Evolutionary conservation across 2,888 invertebrate species (phyloP).

Genomic region (Melipona beecheii): DNA sequence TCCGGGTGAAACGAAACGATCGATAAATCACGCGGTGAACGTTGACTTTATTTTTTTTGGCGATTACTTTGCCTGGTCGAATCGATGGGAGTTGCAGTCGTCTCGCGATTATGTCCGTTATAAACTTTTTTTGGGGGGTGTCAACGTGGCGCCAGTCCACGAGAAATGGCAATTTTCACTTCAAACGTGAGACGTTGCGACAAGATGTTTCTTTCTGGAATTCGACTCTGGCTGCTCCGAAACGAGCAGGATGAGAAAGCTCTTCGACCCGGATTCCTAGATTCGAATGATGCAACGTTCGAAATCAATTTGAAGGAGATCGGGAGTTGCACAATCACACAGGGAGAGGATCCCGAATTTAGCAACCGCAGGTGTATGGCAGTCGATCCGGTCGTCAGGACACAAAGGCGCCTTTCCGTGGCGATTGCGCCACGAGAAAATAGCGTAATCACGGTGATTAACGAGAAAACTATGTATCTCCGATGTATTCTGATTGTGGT

Average conservation of each 20-base stretch:
- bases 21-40: conserved; percentile 39
- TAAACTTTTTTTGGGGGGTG: conserved; percentile 8
- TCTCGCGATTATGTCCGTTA: conserved; percentile 1
- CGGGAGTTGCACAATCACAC: conserved; percentile 24
- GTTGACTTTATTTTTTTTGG: conserved; percentile 19
- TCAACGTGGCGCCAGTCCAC: conserved; percentile 1
- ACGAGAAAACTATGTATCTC: conserved; percentile 72
- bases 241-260: neutral
- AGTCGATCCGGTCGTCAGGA: conserved; percentile 41
- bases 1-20: conserved; percentile 31
- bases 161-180: neutral
- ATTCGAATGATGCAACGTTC: conserved; percentile 1
- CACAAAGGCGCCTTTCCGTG: conserved; percentile 64
- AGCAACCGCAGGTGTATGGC: conserved; percentile 25
- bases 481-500: conserved; percentile 30
- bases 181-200: neutral
- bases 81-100: conserved; percentile 20
- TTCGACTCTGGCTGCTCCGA: neutral
- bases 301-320: conserved; percentile 2
- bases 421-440: conserved; percentile 61
- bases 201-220: neutral
- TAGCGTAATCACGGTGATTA: conserved; percentile 74
- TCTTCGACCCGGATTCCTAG: neutral
- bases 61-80: neutral
- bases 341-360: conserved; percentile 33